phyloP scores from a whole-genome alignment of 2,797 vertebrate species.

The Lacerta bilineata region DNA sequence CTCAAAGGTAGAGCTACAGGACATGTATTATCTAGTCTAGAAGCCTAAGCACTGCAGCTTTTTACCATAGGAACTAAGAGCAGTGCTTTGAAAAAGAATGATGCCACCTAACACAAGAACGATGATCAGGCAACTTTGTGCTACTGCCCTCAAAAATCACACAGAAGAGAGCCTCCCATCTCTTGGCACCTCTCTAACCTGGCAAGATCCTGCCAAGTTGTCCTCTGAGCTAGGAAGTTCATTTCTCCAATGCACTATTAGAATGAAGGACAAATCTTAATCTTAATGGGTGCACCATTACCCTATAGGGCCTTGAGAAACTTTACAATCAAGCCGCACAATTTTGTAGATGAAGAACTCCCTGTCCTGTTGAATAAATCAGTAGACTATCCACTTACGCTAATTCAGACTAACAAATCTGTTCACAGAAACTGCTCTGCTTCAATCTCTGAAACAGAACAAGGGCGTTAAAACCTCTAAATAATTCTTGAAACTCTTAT shows the following conservation, averaged over 20 bases:
- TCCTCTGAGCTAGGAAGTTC: not conserved
- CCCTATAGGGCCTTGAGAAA: not conserved
- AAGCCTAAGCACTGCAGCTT: not conserved
- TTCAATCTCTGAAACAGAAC: slow-evolving; percentile 32
- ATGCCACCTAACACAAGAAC: no score
- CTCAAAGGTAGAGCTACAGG: not conserved
- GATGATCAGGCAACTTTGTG: not conserved
- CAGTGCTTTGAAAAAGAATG: not conserved
- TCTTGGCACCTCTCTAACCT: not conserved
- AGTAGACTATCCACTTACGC: slow-evolving; percentile 6
- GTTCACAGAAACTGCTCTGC: slow-evolving; percentile 24
- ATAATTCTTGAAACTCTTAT: slow-evolving; percentile 41
- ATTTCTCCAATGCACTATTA: not conserved
- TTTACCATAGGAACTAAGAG: not conserved
- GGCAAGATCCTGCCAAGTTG: not conserved
- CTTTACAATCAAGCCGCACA: not conserved
- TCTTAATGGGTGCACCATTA: not conserved
- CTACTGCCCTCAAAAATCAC: not conserved
- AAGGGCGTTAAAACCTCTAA: slow-evolving; percentile 27
- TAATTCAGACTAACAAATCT: slow-evolving; percentile 29
- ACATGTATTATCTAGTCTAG: not conserved
- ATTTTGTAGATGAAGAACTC: not conserved
- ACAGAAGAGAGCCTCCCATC: not conserved
- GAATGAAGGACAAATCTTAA: not conserved
- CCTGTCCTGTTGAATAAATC: slow-evolving; percentile 22